phyloP scores from a whole-genome alignment of 2,113 vertebrate species.

The Grammomys surdaster region DNA sequence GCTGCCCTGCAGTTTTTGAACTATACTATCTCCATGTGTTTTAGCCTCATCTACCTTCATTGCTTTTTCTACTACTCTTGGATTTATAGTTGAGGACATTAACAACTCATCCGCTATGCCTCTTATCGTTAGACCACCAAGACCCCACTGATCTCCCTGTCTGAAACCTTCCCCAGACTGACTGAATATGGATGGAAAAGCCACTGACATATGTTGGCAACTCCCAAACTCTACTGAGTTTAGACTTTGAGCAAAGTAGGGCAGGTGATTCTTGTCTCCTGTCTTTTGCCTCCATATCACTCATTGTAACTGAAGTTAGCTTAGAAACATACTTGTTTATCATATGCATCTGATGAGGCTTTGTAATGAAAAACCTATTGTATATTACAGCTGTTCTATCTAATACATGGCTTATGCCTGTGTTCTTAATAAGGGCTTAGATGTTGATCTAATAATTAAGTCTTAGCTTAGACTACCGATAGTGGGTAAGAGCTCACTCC shows the following conservation, averaged over 20 bases:
- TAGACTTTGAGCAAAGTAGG: neutral
- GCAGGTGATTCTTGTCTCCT: neutral
- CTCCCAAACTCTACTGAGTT: neutral
- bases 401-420: neutral
- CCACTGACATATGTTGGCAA: neutral
- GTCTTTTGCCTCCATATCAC: fast-evolving
- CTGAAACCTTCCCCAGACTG: neutral
- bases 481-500: neutral
- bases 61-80: neutral
- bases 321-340: neutral
- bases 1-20: neutral
- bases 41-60: neutral
- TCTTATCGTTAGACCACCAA: neutral
- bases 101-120: neutral
- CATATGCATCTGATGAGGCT: neutral
- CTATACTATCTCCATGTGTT: neutral
- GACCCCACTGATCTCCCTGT: neutral
- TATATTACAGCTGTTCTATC: neutral
- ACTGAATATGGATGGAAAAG: neutral
- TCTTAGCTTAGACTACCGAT: neutral
- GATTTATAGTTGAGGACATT: neutral
- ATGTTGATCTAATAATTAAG: neutral
- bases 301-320: neutral
- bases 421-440: neutral
- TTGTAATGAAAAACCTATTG: neutral